Evolutionary conservation across 2,797 vertebrate species (phyloP).

Genomic region (Acanthurus leucopareius): DNA sequence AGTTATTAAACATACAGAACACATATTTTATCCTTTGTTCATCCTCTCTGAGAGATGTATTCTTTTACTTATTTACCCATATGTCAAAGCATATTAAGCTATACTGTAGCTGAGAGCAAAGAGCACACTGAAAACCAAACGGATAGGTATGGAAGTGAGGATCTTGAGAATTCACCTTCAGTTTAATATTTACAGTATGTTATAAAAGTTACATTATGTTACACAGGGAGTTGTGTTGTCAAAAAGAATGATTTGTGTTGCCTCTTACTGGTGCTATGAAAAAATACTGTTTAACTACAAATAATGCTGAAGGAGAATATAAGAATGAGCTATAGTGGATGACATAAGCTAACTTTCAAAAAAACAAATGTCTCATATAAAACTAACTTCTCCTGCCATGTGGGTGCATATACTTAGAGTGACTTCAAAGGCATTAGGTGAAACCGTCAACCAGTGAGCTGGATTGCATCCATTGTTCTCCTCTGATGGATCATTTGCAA

Average conservation of each 20-base stretch:
- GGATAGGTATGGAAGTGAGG: not conserved
- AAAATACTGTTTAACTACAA: not conserved
- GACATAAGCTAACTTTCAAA: conserved; percentile 8
- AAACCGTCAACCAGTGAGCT: conserved; percentile 61
- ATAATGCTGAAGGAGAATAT: not conserved
- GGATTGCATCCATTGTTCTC: conserved; percentile 72
- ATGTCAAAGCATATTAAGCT: conserved; percentile 12
- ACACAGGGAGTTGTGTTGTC: not conserved
- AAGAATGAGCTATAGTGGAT: not conserved
- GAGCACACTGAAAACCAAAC: conserved; percentile 13
- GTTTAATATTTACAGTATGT: conserved; percentile 4
- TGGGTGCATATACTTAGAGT: conserved; percentile 27
- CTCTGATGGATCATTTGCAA: conserved; percentile 82
- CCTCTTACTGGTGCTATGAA: not conserved
- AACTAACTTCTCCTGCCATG: conserved; percentile 28
- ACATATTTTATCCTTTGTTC: not conserved
- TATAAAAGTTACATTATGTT: not conserved
- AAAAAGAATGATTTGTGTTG: conserved; percentile 2
- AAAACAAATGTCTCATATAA: conserved; percentile 17
- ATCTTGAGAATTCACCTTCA: conserved; percentile 6
- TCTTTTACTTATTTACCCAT: not conserved
- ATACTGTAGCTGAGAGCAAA: not conserved
- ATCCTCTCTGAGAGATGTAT: not conserved
- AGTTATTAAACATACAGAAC: conserved; percentile 5
- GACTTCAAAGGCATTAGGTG: conserved; percentile 58